A percentile compares a stretch with the other conserved stretches of the same genome.
Conservation (phyloP, 2,888 invertebrate genomes). For the Euzetes globulus region DNA sequence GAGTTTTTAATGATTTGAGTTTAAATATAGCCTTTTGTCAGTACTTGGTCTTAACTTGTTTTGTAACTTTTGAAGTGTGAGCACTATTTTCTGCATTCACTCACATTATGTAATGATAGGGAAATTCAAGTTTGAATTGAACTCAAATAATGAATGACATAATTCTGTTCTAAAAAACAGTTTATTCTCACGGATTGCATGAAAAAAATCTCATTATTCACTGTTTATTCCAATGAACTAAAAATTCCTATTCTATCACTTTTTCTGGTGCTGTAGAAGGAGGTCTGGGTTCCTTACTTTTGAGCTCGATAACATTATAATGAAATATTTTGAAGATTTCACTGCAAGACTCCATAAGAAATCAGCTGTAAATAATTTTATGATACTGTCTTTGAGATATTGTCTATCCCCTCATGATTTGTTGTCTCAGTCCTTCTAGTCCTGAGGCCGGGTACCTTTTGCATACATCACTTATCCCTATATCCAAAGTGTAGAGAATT, state of each 20-base stretch:
- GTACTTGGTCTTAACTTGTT: background rate
- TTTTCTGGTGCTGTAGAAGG: no score
- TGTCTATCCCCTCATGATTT: no score
- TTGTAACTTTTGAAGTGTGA: conserved; percentile 10
- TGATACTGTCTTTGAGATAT: no score
- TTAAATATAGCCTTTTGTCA: conserved; percentile 8
- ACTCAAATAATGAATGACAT: conserved; percentile 21
- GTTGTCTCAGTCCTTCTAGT: no score
- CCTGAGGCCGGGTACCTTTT: no score
- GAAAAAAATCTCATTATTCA: background rate
- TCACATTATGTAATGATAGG: conserved; percentile 16
- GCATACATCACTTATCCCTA: no score
- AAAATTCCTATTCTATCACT: no score
- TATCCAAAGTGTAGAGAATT: no score
- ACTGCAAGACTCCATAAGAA: background rate
- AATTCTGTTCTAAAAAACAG: background rate
- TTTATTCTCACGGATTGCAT: background rate
- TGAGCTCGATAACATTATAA: background rate
- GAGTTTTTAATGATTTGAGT: background rate
- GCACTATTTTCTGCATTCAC: conserved; percentile 2
- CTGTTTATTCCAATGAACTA: background rate
- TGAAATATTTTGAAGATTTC: background rate
- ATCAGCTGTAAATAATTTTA: no score
- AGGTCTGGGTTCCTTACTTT: no score
- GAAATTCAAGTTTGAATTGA: conserved; percentile 25